Conservation (phyloP, 2,113 vertebrate genomes). For the Lagenorhynchus albirostris region DNA sequence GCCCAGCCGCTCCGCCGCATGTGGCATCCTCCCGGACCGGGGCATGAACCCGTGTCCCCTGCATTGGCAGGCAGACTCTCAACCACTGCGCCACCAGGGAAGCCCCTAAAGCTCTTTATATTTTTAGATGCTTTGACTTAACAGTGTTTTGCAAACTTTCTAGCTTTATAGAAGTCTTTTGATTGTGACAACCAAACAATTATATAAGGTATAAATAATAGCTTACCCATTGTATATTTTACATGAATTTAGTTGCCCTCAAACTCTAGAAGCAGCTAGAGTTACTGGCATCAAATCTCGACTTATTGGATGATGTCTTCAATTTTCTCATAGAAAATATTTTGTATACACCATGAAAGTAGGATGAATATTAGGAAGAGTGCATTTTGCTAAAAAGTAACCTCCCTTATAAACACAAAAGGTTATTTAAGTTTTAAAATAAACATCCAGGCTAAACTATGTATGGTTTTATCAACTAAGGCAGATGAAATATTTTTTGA, state of each 20-base stretch:
- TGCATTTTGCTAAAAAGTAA: not conserved
- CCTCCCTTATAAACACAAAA: not conserved
- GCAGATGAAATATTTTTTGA: slow-evolving; percentile 16
- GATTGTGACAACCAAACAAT: not conserved
- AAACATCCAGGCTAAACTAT: not conserved
- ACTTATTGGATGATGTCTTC: not conserved
- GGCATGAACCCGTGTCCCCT: too few relatives aligned
- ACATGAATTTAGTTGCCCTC: not conserved
- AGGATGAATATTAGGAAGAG: not conserved
- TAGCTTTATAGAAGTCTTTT: not conserved
- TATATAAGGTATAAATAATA: not conserved
- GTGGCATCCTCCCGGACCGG: too few relatives aligned
- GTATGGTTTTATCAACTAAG: slow-evolving; percentile 5
- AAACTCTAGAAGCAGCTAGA: not conserved
- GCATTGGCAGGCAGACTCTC: too few relatives aligned
- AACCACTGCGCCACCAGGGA: too few relatives aligned
- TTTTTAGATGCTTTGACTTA: not conserved
- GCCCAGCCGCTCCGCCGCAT: too few relatives aligned
- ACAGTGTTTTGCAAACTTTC: not conserved
- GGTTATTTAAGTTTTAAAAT: not conserved
- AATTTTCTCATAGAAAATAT: not conserved
- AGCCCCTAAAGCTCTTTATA: not conserved
- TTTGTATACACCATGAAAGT: not conserved
- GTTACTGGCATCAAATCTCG: not conserved
- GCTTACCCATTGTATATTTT: not conserved